Percentiles rank a stretch among this genome's conserved stretches.
Evolutionary conservation across 2,113 vertebrate species (phyloP).

Genomic region (Psilopogon haemacephalus): DNA sequence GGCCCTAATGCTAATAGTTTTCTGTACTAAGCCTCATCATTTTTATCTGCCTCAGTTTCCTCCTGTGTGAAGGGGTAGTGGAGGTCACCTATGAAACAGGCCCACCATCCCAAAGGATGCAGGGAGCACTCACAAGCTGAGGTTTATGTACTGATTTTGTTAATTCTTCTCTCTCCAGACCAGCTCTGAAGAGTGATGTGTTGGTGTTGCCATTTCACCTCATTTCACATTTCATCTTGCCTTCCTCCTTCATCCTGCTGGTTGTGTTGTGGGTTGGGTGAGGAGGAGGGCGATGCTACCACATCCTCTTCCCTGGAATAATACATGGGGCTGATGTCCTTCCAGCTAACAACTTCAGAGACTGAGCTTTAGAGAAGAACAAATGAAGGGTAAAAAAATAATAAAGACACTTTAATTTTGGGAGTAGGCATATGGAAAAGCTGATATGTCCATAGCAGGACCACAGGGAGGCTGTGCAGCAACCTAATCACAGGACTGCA

Average conservation of each 20-base stretch:
- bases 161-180: background rate
- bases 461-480: no score
- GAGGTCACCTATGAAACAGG: background rate
- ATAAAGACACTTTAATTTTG: no score
- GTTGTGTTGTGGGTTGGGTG: background rate
- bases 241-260: background rate
- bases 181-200: background rate
- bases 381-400: no score
- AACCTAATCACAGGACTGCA: no score
- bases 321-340: no score
- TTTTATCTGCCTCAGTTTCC: background rate
- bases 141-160: background rate
- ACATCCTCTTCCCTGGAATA: no score
- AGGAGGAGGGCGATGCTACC: background rate
- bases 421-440: no score
- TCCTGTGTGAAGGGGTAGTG: background rate
- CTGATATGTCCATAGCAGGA: no score
- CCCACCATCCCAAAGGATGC: background rate
- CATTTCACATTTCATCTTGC: background rate
- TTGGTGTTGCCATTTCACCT: background rate
- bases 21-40: background rate
- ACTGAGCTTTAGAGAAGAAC: no score
- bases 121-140: background rate
- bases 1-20: background rate
- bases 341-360: no score